Evolutionary conservation across 1,140 invertebrate species (phyloP).

Genomic region (Leptonema lineaticorne): DNA sequence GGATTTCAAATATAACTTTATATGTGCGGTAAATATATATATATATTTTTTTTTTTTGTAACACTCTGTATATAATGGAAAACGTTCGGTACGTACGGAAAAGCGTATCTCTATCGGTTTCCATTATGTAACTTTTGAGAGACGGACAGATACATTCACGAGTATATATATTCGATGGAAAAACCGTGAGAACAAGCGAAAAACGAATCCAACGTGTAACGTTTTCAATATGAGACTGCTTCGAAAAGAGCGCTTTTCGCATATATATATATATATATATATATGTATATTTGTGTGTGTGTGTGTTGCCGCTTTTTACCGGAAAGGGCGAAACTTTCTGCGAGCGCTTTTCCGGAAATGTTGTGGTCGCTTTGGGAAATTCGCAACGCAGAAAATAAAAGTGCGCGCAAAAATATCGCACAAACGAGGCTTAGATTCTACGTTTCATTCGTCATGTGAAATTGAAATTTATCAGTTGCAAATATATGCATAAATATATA

Average conservation of each 20-base stretch:
- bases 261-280: too few relatives aligned
- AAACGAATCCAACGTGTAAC: conserved; percentile 10
- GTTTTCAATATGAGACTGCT: conserved; percentile 15
- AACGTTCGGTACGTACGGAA: neutral
- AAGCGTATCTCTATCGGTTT: neutral
- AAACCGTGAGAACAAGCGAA: too few relatives aligned
- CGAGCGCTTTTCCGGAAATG: neutral
- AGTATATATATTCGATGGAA: neutral
- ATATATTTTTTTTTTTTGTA: neutral
- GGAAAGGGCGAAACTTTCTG: neutral
- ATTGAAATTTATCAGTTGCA: neutral
- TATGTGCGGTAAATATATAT: too few relatives aligned
- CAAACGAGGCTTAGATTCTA: too few relatives aligned
- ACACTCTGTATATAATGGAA: neutral
- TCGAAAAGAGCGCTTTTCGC: neutral
- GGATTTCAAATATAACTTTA: too few relatives aligned
- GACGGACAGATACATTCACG: neutral
- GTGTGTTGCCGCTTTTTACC: too few relatives aligned
- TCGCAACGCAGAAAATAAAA: too few relatives aligned
- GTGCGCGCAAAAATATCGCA: too few relatives aligned
- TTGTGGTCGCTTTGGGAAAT: neutral
- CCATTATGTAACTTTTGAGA: conserved; percentile 6
- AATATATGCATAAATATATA: neutral
- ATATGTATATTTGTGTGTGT: too few relatives aligned
- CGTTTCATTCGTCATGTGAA: neutral